Conservation (phyloP, 1,140 invertebrate species). For the Hylaeus volcanicus region DNA sequence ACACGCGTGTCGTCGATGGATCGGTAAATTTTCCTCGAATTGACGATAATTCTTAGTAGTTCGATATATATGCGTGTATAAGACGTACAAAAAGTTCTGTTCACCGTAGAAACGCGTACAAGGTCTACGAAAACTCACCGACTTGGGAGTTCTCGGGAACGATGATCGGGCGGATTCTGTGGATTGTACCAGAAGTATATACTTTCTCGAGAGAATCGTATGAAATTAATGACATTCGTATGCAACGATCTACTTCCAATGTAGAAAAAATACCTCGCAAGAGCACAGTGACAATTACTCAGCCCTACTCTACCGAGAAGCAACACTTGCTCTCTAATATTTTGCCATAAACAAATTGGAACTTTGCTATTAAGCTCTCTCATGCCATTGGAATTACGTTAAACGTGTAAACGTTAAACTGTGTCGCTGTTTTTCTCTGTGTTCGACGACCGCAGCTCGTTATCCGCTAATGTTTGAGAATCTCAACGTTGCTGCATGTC, state of each 20-base stretch:
- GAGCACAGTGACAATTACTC: background rate
- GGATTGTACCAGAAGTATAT: conserved; percentile 45
- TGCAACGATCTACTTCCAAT: conserved; percentile 4
- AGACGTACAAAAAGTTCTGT: conserved; percentile 14
- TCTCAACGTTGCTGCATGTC: too few relatives aligned
- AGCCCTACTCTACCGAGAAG: background rate
- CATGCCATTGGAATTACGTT: background rate
- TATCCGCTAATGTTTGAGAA: background rate
- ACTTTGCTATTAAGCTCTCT: background rate
- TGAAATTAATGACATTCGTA: conserved; percentile 18
- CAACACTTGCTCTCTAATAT: background rate
- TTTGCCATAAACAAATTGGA: background rate
- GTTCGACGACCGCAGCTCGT: background rate
- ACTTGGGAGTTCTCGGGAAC: background rate
- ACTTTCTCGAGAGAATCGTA: conserved; percentile 33
- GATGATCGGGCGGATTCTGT: conserved; percentile 60
- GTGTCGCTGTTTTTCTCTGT: background rate
- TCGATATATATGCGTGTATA: conserved; percentile 13
- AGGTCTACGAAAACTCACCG: background rate
- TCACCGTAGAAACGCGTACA: background rate
- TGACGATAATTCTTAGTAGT: conserved; percentile 31
- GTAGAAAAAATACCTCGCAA: conserved; percentile 32
- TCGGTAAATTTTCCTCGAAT: conserved; percentile 4
- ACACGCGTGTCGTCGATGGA: background rate
- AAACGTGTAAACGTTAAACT: background rate